These are phyloP conservation scores for Galerucella pusilla DNA, from an alignment of 2,888 invertebrate species.

Conservation along the genomic window DNA sequence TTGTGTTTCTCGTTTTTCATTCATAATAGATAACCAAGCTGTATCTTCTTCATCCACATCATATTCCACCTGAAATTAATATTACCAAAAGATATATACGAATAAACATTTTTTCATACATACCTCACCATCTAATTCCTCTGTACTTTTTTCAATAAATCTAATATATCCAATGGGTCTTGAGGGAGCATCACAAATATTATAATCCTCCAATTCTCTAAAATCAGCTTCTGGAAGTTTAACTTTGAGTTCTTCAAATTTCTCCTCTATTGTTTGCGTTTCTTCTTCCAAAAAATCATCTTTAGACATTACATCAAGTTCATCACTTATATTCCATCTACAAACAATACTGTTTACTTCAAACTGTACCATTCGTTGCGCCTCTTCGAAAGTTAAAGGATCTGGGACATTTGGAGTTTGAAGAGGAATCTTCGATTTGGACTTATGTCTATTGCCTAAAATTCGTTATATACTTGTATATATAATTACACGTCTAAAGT, in stretches of 20 bases:
- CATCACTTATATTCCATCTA: slow-evolving; percentile 70
- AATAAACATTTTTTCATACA: not conserved
- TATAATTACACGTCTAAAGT: not conserved
- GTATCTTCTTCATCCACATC: slow-evolving; percentile 99
- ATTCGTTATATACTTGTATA: not conserved
- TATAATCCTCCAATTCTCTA: slow-evolving; percentile 79
- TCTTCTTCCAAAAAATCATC: slow-evolving; percentile 70
- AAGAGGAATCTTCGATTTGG: slow-evolving; percentile 50
- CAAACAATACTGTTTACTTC: slow-evolving; percentile 77
- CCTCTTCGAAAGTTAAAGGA: slow-evolving; percentile 84
- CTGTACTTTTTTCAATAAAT: slow-evolving; percentile 93
- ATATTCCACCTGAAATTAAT: slow-evolving; percentile 77
- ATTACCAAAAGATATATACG: too few species aligned
- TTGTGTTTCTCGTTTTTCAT: slow-evolving; percentile 81
- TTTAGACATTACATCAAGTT: slow-evolving; percentile 75
- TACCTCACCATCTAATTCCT: slow-evolving; percentile 89
- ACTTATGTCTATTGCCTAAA: slow-evolving; percentile 49
- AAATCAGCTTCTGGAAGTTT: slow-evolving; percentile 75
- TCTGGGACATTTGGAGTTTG: slow-evolving; percentile 71
- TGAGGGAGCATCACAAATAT: slow-evolving; percentile 84
- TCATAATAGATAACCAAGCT: slow-evolving; percentile 91
- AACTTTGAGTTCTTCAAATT: slow-evolving; percentile 62
- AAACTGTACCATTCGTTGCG: slow-evolving; percentile 87
- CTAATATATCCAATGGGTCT: slow-evolving; percentile 91
- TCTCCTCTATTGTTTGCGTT: slow-evolving; percentile 66